phyloP scores from a whole-genome alignment of 2,797 vertebrate species.

The Sarcoramphus papa region DNA sequence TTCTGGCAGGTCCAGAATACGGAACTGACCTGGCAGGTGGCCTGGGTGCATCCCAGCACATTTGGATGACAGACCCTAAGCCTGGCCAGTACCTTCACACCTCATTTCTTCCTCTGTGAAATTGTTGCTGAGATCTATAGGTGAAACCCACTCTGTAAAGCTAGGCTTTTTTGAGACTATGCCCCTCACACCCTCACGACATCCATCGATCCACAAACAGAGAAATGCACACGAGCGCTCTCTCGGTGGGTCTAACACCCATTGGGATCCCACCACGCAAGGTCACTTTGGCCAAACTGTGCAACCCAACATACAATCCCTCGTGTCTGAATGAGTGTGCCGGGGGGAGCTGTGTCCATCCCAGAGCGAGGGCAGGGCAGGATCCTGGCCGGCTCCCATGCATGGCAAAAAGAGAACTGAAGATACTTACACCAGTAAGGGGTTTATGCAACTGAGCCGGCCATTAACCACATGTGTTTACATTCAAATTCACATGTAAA shows the following conservation, averaged over 20 bases:
- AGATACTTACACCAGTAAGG: background rate
- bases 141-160: background rate
- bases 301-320: background rate
- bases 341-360: rapidly evolving
- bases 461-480: background rate
- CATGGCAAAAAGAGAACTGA: background rate
- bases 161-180: rapidly evolving
- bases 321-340: background rate
- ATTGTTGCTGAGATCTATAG: background rate
- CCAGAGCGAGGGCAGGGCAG: background rate
- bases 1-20: background rate
- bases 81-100: background rate
- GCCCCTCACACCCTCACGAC: background rate
- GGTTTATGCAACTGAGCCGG: background rate
- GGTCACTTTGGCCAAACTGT: background rate
- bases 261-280: background rate
- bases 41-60: background rate
- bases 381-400: background rate
- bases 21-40: background rate
- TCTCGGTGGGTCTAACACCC: background rate
- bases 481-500: background rate
- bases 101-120: background rate
- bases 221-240: rapidly evolving
- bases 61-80: background rate
- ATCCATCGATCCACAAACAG: background rate